Percentiles rank a stretch among this genome's conserved stretches.
Evolutionary conservation across 2,888 invertebrate species (phyloP).

Genomic region (Sphinx pinastri): DNA sequence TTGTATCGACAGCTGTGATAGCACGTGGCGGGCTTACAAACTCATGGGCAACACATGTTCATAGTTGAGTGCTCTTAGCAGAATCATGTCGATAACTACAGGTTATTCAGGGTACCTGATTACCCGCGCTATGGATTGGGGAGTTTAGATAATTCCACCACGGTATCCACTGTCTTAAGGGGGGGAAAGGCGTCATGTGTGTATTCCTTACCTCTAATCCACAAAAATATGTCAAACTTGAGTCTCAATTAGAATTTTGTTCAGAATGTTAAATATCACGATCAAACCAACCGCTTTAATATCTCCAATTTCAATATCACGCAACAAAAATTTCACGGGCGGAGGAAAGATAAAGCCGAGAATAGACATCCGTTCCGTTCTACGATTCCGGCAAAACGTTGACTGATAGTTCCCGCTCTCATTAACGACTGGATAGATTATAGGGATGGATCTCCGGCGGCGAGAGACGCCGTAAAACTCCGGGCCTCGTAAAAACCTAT

Average conservation of each 20-base stretch:
- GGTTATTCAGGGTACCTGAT: too few relatives aligned
- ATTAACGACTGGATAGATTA: conserved; percentile 53
- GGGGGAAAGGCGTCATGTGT: too few relatives aligned
- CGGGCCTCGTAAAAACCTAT: conserved; percentile 27
- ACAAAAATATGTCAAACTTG: too few relatives aligned
- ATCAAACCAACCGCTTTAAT: too few relatives aligned
- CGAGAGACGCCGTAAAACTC: conserved; percentile 28
- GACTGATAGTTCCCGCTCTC: conserved; percentile 77
- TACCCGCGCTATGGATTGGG: too few relatives aligned
- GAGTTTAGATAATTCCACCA: too few relatives aligned
- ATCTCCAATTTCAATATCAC: neutral
- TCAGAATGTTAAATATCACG: neutral
- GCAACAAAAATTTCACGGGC: conserved; percentile 20
- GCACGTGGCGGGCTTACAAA: conserved; percentile 2
- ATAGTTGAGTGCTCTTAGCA: neutral
- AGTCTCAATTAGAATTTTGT: too few relatives aligned
- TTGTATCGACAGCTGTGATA: conserved; percentile 2
- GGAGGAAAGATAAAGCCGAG: conserved; percentile 35
- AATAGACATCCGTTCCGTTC: conserved; percentile 76
- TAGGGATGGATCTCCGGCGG: conserved; percentile 25
- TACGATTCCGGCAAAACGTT: conserved; percentile 60
- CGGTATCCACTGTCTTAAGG: too few relatives aligned
- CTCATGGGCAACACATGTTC: neutral
- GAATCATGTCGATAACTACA: neutral
- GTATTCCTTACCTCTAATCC: too few relatives aligned